phyloP scores from a whole-genome alignment of 1,140 invertebrate genomes.

The Bacillus rossius region DNA sequence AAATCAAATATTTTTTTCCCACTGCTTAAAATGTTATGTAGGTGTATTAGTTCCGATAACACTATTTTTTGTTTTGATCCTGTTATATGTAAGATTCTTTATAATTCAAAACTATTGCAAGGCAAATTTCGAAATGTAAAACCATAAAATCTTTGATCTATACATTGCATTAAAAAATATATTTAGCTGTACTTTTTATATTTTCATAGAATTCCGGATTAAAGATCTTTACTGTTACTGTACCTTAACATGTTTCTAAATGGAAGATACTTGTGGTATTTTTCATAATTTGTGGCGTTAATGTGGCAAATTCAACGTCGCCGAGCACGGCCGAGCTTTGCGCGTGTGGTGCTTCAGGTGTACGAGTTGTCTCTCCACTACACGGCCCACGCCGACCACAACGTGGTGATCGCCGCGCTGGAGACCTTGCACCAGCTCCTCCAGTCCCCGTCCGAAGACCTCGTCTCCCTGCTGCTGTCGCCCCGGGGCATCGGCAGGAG shows the following conservation, averaged over 20 bases:
- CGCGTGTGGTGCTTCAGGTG: too few species aligned
- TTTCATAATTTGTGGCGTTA: neutral
- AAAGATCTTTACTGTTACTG: neutral
- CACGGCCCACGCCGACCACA: slow-evolving; percentile 67
- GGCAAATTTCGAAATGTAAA: too few species aligned
- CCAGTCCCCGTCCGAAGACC: slow-evolving; percentile 53
- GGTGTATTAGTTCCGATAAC: too few species aligned
- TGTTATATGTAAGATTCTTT: too few species aligned
- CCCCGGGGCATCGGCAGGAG: slow-evolving; percentile 47
- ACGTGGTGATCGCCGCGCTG: slow-evolving; percentile 75
- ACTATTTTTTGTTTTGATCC: too few species aligned
- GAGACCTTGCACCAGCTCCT: slow-evolving; percentile 74
- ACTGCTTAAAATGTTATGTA: too few species aligned
- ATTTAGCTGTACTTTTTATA: neutral
- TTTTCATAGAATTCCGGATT: neutral
- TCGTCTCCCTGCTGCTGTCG: slow-evolving; percentile 53
- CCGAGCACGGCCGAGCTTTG: too few species aligned
- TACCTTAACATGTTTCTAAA: neutral
- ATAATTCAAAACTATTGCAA: too few species aligned
- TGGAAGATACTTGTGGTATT: neutral
- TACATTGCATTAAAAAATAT: neutral
- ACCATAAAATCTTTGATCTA: too few species aligned
- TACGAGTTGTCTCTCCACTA: slow-evolving; percentile 78
- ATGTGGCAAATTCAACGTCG: neutral
- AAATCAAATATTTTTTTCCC: too few species aligned